Conservation (phyloP, 2,797 vertebrate genomes). For the Argyrosomus regius region DNA sequence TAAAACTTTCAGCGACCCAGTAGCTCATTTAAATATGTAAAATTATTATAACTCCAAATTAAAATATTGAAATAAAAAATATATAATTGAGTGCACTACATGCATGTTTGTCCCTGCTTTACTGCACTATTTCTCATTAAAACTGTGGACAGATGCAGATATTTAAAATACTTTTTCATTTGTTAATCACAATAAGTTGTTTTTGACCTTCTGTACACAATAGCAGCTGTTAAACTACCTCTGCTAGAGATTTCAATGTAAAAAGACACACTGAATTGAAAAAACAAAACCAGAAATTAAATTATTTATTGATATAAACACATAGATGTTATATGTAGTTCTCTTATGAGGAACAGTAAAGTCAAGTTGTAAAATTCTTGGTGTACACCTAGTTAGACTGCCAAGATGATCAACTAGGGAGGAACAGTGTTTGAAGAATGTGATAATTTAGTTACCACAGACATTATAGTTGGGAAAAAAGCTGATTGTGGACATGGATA, state of each 20-base stretch:
- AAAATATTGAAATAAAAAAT: not conserved
- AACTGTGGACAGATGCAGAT: constrained; percentile 2
- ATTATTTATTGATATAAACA: constrained; percentile 86
- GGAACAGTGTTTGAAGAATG: constrained; percentile 27
- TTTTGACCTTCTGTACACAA: constrained; percentile 15
- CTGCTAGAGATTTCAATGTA: constrained; percentile 19
- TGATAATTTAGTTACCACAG: constrained; percentile 44
- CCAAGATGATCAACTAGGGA: constrained; percentile 45
- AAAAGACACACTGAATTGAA: constrained; percentile 45
- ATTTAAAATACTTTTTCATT: not conserved
- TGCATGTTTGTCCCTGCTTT: not conserved
- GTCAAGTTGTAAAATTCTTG: constrained; percentile 45
- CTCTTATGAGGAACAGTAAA: constrained; percentile 65
- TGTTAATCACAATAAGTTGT: not conserved
- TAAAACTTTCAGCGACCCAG: not conserved
- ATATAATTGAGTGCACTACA: not conserved
- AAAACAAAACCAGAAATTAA: constrained; percentile 80
- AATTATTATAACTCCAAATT: not conserved
- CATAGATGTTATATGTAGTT: constrained; percentile 72
- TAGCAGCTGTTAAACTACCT: not conserved
- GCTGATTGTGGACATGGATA: constrained; percentile 66
- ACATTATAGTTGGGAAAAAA: constrained; percentile 50
- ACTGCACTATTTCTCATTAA: constrained; percentile 2
- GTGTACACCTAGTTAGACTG: constrained; percentile 40
- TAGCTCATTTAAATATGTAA: not conserved